Evolutionary conservation across 2,113 vertebrate species (phyloP).

Genomic region (Mustela lutreola): DNA sequence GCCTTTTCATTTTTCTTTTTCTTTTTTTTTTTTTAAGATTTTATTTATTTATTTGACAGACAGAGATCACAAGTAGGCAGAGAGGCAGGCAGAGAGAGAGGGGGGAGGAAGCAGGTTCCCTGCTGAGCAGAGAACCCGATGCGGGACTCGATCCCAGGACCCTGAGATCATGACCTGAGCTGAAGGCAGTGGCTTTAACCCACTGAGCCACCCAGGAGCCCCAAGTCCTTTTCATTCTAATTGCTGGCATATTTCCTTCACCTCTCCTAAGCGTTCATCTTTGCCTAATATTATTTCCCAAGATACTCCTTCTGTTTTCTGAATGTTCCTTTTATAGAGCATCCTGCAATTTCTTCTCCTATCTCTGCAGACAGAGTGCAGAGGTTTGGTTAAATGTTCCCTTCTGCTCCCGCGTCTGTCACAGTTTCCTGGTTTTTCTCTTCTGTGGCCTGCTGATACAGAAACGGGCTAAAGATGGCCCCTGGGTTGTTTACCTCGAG

Average conservation of each 20-base stretch:
- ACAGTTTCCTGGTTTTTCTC: not conserved
- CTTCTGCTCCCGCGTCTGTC: not conserved
- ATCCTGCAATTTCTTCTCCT: not conserved
- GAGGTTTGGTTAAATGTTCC: not conserved
- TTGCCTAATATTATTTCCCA: not conserved
- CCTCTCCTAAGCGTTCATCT: not conserved
- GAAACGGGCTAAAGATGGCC: not conserved
- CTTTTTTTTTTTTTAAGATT: too few species aligned
- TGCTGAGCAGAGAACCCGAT: too few species aligned
- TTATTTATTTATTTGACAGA: too few species aligned
- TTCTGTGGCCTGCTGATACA: not conserved
- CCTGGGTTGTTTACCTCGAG: not conserved
- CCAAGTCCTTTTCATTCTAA: not conserved
- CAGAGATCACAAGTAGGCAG: too few species aligned
- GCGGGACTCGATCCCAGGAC: too few species aligned
- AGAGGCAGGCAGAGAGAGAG: too few species aligned
- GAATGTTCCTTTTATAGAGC: not conserved
- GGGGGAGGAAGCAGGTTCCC: too few species aligned
- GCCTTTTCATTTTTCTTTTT: not conserved
- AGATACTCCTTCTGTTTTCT: not conserved
- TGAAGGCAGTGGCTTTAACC: too few species aligned
- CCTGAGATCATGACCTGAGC: too few species aligned
- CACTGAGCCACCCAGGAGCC: too few species aligned
- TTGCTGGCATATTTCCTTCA: not conserved
- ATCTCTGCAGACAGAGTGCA: not conserved